Conservation (phyloP, 2,888 invertebrate genomes). For the Drosophila macrospina region DNA sequence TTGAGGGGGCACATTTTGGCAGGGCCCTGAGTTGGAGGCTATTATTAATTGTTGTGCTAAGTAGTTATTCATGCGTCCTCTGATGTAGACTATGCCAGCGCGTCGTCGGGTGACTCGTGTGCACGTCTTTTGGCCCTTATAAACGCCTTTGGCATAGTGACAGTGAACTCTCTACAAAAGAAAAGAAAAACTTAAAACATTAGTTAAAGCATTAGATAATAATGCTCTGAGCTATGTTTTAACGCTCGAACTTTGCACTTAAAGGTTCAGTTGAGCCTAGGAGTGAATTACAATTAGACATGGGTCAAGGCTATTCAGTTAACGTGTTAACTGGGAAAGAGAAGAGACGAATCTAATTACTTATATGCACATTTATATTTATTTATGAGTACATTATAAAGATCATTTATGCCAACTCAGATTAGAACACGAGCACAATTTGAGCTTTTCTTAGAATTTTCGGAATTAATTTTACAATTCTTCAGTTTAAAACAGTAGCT, state of each 20-base stretch:
- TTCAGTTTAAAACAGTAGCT: too few relatives aligned
- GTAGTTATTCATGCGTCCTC: constrained; percentile 29
- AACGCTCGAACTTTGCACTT: constrained; percentile 28
- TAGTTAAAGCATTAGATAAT: constrained; percentile 58
- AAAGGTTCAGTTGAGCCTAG: constrained; percentile 29
- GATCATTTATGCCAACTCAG: too few relatives aligned
- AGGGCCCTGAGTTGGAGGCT: constrained; percentile 26
- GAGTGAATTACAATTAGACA: constrained; percentile 18
- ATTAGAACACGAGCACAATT: not conserved
- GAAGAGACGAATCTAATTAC: too few relatives aligned
- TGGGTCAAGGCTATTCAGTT: constrained; percentile 62
- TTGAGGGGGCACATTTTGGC: constrained; percentile 22
- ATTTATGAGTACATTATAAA: too few relatives aligned
- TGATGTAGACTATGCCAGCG: constrained; percentile 25
- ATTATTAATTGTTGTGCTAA: constrained; percentile 12
- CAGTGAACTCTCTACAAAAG: constrained; percentile 61
- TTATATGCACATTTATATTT: too few relatives aligned
- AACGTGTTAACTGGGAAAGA: not conserved
- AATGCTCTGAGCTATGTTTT: constrained; percentile 45
- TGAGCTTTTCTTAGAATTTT: not conserved
- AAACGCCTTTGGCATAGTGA: constrained; percentile 58
- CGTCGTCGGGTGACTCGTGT: constrained; percentile 17
- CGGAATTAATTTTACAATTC: not conserved
- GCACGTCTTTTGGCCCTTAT: constrained; percentile 34
- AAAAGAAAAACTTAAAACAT: constrained; percentile 27